phyloP scores from a whole-genome alignment of 2,797 vertebrate species.

The Paramormyrops hopkinsi region DNA sequence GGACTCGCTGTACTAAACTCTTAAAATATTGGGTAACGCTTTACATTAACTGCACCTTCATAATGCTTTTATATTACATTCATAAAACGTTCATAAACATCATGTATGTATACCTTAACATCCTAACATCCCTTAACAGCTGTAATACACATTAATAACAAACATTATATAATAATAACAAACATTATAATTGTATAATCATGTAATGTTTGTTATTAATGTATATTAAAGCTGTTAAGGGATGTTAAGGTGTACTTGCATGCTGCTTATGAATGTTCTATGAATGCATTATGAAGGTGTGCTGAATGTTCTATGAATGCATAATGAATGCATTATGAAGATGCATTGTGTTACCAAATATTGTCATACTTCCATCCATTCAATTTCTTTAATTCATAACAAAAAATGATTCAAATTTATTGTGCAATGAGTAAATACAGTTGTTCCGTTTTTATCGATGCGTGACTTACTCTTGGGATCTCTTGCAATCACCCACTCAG shows the following conservation, averaged over 20 bases:
- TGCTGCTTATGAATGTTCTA: neutral
- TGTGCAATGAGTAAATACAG: neutral
- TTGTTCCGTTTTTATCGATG: neutral
- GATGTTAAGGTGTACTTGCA: neutral
- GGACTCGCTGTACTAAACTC: neutral
- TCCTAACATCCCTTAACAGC: no score
- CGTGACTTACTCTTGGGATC: conserved; percentile 74
- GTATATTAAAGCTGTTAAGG: neutral
- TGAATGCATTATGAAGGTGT: neutral
- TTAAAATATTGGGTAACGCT: neutral
- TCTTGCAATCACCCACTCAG: conserved; percentile 69
- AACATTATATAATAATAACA: neutral
- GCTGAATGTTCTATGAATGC: no score
- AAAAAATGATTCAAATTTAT: neutral
- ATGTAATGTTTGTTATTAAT: neutral
- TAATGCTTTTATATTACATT: neutral
- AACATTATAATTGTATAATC: neutral
- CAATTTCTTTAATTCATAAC: neutral
- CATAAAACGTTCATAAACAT: neutral
- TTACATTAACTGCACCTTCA: neutral
- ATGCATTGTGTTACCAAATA: neutral
- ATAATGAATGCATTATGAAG: neutral
- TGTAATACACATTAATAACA: neutral
- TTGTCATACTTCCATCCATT: neutral
- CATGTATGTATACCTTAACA: no score